Conservation (phyloP, 1,140 invertebrate genomes). For the Ericerus pela region DNA sequence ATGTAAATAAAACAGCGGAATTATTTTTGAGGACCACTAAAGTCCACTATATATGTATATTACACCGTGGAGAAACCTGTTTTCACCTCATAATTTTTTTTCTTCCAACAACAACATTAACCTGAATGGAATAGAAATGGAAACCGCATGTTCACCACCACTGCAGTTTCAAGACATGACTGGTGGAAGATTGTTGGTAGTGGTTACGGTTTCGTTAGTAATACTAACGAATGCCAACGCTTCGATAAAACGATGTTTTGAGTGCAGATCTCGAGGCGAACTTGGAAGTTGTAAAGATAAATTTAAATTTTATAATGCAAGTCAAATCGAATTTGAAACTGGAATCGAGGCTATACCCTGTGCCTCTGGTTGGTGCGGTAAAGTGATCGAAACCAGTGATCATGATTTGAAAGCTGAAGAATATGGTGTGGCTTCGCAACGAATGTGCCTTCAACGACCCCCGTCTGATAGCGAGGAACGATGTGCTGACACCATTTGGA, state of each 20-base stretch:
- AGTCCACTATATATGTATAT: too few species aligned
- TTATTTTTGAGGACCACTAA: too few species aligned
- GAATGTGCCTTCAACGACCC: constrained; percentile 68
- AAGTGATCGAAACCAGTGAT: constrained; percentile 61
- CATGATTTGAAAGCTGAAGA: constrained; percentile 55
- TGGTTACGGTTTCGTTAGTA: not conserved
- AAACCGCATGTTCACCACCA: too few species aligned
- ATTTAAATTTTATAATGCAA: constrained; percentile 58
- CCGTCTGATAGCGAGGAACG: constrained; percentile 75
- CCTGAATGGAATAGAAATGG: not conserved
- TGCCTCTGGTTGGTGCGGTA: constrained; percentile 83
- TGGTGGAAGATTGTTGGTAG: not conserved
- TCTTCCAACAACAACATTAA: not conserved
- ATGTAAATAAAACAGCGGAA: too few species aligned
- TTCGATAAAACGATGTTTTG: constrained; percentile 47
- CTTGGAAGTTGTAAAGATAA: constrained; percentile 77
- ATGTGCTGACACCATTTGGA: constrained; percentile 67
- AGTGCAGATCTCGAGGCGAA: constrained; percentile 72
- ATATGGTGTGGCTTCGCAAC: constrained; percentile 70
- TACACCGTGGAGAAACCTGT: not conserved
- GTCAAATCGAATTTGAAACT: constrained; percentile 42
- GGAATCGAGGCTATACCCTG: constrained; percentile 66
- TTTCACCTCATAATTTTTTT: not conserved
- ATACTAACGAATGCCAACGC: not conserved
- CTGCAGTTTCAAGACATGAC: constrained; percentile 5